Evolutionary conservation across 1,140 invertebrate species (phyloP), one percentile per base, ranked within the genome.

Genomic region (Drosophila arizonae): DNA sequence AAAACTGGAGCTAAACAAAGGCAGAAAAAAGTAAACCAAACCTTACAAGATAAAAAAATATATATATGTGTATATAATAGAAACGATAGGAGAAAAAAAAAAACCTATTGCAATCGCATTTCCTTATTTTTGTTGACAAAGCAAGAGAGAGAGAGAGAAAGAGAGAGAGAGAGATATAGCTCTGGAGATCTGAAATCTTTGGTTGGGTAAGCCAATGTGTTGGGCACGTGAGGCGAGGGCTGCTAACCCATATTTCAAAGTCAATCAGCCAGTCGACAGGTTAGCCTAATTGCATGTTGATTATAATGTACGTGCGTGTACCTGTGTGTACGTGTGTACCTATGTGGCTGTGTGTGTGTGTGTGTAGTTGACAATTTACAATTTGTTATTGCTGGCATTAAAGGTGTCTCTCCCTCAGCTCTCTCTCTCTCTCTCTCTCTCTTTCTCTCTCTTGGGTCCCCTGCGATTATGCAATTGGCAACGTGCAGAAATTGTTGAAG

Each of bases 191-290:
- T 33, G 10, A 39, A 60, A 52, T 28, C 55, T 50, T 56, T 62
- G 51, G 58, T 26, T 60, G 33, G 48, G 55, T 51, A 28, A 8
- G 9, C 41, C n/a, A 46, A 58, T 39, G 56, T 28, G 56, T 46
- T 30, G 57, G 57, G 46, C 72, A 70, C 58, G 66, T 61, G 52
- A 54, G 51, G 5, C 46, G 57, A 51, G 39, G 56, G 60, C 76
- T 79, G 64, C 71, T 87, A 87, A 87, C 82, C 82, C 84, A 87
- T 87, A 87, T 87, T 88, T 87, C 84, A 87, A 87, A 87, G 82
- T 87, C 82, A 88, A 69, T 88, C 82, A 88, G 77, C 64, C 76
- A 69, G 69, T 79, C 65, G 82, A 73, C 76, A 73, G 79, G 79
- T 79, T 87, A 82, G 69, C 76, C 82, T 87, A 87, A 87, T 87